These are phyloP conservation scores for Apamea monoglypha DNA, from an alignment of 2,888 invertebrate species.

Conservation along the genomic window DNA sequence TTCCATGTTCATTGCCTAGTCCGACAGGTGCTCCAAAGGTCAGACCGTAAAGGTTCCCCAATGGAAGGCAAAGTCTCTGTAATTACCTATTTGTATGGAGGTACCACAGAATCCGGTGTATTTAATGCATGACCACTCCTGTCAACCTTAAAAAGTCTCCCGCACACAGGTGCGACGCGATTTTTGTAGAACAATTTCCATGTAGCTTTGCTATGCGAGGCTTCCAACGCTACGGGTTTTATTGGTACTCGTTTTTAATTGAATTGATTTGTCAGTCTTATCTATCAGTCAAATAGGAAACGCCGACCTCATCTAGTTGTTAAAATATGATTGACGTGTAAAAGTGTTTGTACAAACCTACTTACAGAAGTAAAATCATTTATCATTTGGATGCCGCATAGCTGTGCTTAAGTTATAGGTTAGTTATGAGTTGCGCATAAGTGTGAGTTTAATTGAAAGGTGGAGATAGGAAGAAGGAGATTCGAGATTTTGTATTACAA, in stretches of 20 bases:
- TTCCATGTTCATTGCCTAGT: conserved; percentile 11
- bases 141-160: too few species aligned
- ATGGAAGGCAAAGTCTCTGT: conserved; percentile 14
- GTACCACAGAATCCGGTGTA: too few species aligned
- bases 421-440: not conserved
- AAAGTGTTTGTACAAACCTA: not conserved
- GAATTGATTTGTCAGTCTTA: not conserved
- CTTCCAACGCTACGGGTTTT: not conserved
- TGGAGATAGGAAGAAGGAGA: too few species aligned
- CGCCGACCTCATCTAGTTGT: too few species aligned
- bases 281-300: not conserved
- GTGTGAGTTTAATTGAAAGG: not conserved
- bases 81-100: conserved; percentile 7
- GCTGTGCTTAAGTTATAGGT: not conserved
- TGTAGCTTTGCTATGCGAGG: too few species aligned
- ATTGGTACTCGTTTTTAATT: not conserved
- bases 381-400: not conserved
- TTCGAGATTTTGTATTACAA: not conserved
- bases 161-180: too few species aligned
- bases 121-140: too few species aligned
- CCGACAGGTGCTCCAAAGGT: conserved; percentile 27
- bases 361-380: not conserved
- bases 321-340: not conserved
- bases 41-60: conserved; percentile 25
- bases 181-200: not conserved